A percentile compares a stretch with the other conserved stretches of the same genome.
Conservation (phyloP, 2,888 invertebrate species). For the Coremacera marginata region DNA sequence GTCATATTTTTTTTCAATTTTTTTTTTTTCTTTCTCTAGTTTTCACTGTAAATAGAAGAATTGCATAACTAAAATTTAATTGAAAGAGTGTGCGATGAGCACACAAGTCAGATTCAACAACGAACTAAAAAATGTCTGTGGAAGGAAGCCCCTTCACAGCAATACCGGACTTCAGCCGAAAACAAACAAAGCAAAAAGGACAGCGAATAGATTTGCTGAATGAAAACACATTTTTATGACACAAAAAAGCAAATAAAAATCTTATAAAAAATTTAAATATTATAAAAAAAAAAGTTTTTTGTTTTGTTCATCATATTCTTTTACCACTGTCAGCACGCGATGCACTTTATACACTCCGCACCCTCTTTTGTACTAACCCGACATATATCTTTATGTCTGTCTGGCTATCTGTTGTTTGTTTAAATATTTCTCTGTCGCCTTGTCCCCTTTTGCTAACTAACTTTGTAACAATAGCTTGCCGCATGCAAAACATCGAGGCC, state of each 20-base stretch:
- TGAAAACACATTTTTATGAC: neutral
- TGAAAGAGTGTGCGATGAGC: neutral
- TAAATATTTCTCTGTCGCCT: neutral
- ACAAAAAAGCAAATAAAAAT: conserved; percentile 20
- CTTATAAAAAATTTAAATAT: conserved; percentile 10
- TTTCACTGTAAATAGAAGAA: neutral
- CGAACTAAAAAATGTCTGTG: no score
- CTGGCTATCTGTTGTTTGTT: neutral
- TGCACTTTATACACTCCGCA: neutral
- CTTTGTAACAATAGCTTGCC: conserved; percentile 1
- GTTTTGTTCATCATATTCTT: conserved; percentile 5
- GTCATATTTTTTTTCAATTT: neutral
- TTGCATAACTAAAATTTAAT: conserved; percentile 12
- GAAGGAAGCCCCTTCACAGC: neutral
- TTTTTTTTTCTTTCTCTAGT: neutral
- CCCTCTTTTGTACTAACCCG: neutral
- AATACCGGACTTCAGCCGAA: neutral
- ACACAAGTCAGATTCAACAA: no score
- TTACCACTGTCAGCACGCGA: conserved; percentile 39
- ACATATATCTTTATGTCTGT: neutral
- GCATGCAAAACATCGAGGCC: conserved; percentile 5
- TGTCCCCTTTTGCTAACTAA: conserved; percentile 6
- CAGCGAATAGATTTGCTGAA: conserved; percentile 4
- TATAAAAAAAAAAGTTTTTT: conserved; percentile 19
- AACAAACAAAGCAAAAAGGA: conserved; percentile 12